Evolutionary conservation across 1,140 invertebrate genomes (phyloP), one percentile per base, ranked within the genome.

Genomic region (Microplitis demolitor): DNA sequence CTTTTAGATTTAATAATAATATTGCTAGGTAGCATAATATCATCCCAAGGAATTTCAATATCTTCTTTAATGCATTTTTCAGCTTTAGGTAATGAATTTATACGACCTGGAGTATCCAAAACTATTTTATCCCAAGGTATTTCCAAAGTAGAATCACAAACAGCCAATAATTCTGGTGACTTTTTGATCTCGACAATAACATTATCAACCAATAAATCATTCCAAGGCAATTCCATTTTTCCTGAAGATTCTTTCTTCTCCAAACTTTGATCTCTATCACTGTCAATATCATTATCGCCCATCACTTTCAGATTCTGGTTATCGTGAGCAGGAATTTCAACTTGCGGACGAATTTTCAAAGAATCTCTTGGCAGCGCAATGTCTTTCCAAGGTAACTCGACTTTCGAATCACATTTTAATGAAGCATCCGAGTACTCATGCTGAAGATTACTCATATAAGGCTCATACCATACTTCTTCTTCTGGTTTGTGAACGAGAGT

Each of bases 331-430:
- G 37, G n/a, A 45, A 45, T 45, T 11, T 50, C 39, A n/a, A 39
- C 50, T 9, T 78, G 72, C 6, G 67, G 39, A 37, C 78, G 73
- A 71, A 84, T 80, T 60, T 67, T 73, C 62, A 80, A 75, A n/a
- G 69, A 76, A 4, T 72, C 69, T 4, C 53, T 3, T 4, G 75
- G 78, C 45, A 83, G 74, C 0, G 74, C 76, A 24, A 83, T 82
- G 39, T 85, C 80, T 16, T 76, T 75, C 83, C 82, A 85, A 0
- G 83, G 83, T 58, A 85, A 61, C 72, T 85, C 83, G 3, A 84
- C 72, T 9, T 79, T 80, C 4, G 78, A 82, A 64, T 77, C 77
- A 39, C 82, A 84, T 9, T 66, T 3, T 13, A 82, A 51, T 8
- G 81, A 79, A 4, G 60, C 51, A 33, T 78, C 64, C 3, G 79